These are phyloP conservation scores for Spongia lamella DNA, from an alignment of 37 sponge, comb jelly and placozoan genomes.

Conservation along the genomic window DNA sequence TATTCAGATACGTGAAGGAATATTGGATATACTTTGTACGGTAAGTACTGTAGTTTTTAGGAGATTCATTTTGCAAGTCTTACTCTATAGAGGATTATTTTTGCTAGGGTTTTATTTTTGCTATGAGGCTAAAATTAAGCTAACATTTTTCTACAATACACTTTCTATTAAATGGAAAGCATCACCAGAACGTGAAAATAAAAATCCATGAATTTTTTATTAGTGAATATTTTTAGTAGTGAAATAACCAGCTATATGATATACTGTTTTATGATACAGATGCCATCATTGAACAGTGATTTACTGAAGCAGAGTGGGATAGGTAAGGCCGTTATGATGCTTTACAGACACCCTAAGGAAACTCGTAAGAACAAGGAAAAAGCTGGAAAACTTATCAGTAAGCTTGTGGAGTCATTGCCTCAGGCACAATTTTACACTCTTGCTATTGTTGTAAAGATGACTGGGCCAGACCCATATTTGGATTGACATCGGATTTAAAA, in stretches of 20 bases:
- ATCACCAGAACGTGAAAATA: neutral
- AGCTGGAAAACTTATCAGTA: slow-evolving; percentile 91
- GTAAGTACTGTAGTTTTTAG: slow-evolving; percentile 27
- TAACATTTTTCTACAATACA: neutral
- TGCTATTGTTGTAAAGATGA: slow-evolving; percentile 53
- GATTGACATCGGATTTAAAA: slow-evolving; percentile 87
- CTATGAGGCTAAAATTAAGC: no score
- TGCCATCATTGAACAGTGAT: slow-evolving; percentile 61
- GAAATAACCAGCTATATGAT: slow-evolving; percentile 1
- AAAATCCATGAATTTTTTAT: no score
- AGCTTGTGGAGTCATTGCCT: slow-evolving; percentile 6
- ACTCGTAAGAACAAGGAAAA: slow-evolving; percentile 80
- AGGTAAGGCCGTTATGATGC: slow-evolving; percentile 96
- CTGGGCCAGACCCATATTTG: slow-evolving; percentile 98
- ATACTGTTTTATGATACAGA: slow-evolving; percentile 19
- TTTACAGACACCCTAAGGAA: slow-evolving; percentile 95
- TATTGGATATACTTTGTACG: slow-evolving; percentile 62
- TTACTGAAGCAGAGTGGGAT: slow-evolving; percentile 89
- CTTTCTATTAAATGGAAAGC: neutral
- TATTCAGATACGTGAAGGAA: slow-evolving; percentile 79
- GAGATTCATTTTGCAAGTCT: neutral
- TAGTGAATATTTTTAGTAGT: no score
- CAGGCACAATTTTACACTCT: neutral
- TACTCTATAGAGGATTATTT: neutral
- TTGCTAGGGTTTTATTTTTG: neutral